phyloP scores from a whole-genome alignment of 2,113 vertebrate genomes.

The Lamprotornis superbus region DNA sequence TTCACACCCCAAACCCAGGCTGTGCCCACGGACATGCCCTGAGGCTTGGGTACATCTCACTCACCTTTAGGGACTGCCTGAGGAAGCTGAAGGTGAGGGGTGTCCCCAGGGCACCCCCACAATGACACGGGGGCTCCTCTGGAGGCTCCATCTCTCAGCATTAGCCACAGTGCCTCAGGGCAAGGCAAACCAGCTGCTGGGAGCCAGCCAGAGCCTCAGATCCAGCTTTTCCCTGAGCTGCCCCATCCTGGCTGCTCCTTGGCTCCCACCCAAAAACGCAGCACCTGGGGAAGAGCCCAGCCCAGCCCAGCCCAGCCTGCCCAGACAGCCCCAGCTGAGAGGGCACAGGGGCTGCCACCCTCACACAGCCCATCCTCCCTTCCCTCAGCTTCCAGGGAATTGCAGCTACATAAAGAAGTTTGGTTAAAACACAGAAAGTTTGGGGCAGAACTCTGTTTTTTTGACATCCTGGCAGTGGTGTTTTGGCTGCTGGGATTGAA shows the following conservation, averaged over 20 bases:
- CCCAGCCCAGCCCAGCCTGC: not conserved
- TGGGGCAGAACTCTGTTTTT: not conserved
- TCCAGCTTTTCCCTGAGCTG: not conserved
- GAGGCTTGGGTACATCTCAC: not conserved
- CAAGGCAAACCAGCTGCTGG: not conserved
- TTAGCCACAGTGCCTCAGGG: not conserved
- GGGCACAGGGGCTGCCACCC: not conserved
- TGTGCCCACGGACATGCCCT: fast-evolving
- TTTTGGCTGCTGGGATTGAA: not conserved
- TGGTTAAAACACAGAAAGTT: not conserved
- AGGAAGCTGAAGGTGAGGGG: not conserved
- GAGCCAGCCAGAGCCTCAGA: not conserved
- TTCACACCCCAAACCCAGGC: not conserved
- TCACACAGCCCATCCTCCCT: not conserved
- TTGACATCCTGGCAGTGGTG: not conserved
- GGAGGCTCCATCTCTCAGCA: not conserved
- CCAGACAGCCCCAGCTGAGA: not conserved
- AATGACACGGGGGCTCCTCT: not conserved
- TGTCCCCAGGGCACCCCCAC: not conserved
- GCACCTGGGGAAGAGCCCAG: not conserved
- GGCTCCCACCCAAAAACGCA: not conserved
- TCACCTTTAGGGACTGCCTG: not conserved
- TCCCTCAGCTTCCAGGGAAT: not conserved
- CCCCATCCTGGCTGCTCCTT: not conserved
- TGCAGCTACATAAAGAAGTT: not conserved